phyloP scores from a whole-genome alignment of 64 coral and sea anemone genomes.

The Porites australiensis region DNA sequence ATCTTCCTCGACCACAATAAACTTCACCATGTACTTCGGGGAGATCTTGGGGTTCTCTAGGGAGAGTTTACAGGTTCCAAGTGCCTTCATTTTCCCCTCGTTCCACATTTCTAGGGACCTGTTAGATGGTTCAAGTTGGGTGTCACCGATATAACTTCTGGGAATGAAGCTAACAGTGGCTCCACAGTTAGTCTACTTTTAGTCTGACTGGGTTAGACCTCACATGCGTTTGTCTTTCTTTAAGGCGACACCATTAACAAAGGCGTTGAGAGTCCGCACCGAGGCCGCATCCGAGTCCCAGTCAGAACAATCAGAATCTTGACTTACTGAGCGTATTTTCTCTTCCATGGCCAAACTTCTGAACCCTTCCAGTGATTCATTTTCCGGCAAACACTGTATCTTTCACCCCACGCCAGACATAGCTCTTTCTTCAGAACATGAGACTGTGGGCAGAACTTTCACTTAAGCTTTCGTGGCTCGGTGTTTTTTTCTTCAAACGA shows the following conservation, averaged over 20 bases:
- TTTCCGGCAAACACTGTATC: constrained; percentile 27
- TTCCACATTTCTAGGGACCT: constrained; percentile 66
- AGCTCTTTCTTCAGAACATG: constrained; percentile 33
- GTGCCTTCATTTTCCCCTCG: constrained; percentile 50
- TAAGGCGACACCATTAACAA: constrained; percentile 21
- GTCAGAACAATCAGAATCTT: constrained; percentile 20
- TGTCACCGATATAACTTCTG: constrained; percentile 34
- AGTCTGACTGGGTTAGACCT: constrained; percentile 46
- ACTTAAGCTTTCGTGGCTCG: constrained; percentile 16
- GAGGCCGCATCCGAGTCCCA: constrained; percentile 37
- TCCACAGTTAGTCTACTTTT: constrained; percentile 67
- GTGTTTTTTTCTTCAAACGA: no score
- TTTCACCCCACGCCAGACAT: constrained; percentile 57
- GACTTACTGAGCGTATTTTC: background rate
- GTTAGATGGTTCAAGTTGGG: constrained; percentile 5
- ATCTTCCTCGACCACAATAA: constrained; percentile 58
- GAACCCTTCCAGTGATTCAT: constrained; percentile 60
- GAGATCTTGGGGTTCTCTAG: constrained; percentile 44
- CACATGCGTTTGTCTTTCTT: constrained; percentile 28
- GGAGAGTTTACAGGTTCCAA: constrained; percentile 48
- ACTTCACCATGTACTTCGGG: constrained; percentile 70
- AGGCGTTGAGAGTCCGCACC: background rate
- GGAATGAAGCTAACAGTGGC: constrained; percentile 45
- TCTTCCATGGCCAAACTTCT: constrained; percentile 22
- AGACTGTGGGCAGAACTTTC: constrained; percentile 24